Evolutionary conservation across 2,888 invertebrate genomes (phyloP).

Genomic region (Meta bourneti): DNA sequence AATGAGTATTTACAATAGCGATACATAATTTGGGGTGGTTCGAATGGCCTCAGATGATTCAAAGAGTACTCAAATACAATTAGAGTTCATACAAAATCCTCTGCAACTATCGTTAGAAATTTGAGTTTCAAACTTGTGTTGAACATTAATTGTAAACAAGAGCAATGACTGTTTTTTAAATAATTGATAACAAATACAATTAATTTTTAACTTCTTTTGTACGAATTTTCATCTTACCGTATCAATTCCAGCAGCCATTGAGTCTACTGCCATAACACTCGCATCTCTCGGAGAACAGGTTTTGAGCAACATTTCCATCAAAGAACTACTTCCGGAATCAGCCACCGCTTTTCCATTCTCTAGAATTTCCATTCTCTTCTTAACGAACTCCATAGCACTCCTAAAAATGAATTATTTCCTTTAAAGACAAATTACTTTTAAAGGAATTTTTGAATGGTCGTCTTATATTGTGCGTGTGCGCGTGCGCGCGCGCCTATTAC

Average conservation of each 20-base stretch:
- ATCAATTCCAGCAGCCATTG: conserved; percentile 84
- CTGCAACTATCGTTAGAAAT: no score
- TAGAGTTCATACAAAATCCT: no score
- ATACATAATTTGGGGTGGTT: no score
- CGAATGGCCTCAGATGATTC: no score
- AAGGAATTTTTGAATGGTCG: no score
- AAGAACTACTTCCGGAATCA: conserved; percentile 18
- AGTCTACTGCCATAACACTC: conserved; percentile 83
- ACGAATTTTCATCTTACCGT: conserved; percentile 80
- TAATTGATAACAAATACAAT: neutral
- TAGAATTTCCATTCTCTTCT: conserved; percentile 2
- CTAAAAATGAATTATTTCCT: conserved; percentile 21
- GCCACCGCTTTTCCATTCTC: neutral
- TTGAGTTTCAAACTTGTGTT: no score
- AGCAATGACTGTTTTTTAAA: no score
- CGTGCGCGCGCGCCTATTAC: no score
- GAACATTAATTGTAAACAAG: no score
- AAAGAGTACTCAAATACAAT: no score
- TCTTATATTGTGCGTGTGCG: no score
- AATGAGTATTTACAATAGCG: no score
- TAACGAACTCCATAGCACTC: conserved; percentile 62
- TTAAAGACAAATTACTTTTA: neutral
- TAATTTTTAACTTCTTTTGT: neutral
- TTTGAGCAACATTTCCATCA: conserved; percentile 57
- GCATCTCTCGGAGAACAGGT: conserved; percentile 81